Base-by-base conservation (phyloP, 1,140 invertebrate genomes). In the Dendroctonus valens region DNA sequence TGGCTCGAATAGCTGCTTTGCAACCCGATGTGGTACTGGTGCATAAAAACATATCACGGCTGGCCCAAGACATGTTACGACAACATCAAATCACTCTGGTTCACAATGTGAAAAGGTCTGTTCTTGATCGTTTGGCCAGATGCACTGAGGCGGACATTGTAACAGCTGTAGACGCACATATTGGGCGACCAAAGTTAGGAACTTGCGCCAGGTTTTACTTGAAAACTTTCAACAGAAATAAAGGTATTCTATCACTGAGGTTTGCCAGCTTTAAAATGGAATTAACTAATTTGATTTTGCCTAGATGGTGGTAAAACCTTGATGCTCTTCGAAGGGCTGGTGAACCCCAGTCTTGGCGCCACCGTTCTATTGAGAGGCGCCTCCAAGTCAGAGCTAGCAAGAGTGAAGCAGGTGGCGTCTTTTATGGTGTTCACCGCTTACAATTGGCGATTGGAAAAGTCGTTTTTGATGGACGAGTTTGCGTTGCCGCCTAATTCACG, bases 271-370 rank as follows among this genome's bases (percentile, higher is more conserved):
- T 9, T 9, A 46, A 46, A 46, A 26, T 1, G 26, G 1, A 26
- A 26, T 26, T 1, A 26, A 26, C 3, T 26, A 26, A 26, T 26
- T 26, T 2, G 3, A 2, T 26, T 26, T 26, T 26, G 78, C 78
- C 11, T 73, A 85, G 85, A 83, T 78, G 75, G 83, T 46, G 76
- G 79, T 3, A 98, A 97, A 83, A 95, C 92, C 0, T 77, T 98
- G 2, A 94, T 98, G 92, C 92, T 93, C 69, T 91, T 99, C 71
- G 96, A 98, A 79, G 93, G 94, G 2, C 93, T 95, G 74, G 86
- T 89, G 0, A 84, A 85, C 75, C 86, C 90, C 1, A 86, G 93
- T 71, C 82, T 96, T 0, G 95, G 95, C 0, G 94, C 92, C 73
- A 96, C 95, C 0, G 89, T 99, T 40, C 76, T 97, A 6, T 76